Conservation (phyloP, 2,113 vertebrate species). For the Triplophysa rosa region DNA sequence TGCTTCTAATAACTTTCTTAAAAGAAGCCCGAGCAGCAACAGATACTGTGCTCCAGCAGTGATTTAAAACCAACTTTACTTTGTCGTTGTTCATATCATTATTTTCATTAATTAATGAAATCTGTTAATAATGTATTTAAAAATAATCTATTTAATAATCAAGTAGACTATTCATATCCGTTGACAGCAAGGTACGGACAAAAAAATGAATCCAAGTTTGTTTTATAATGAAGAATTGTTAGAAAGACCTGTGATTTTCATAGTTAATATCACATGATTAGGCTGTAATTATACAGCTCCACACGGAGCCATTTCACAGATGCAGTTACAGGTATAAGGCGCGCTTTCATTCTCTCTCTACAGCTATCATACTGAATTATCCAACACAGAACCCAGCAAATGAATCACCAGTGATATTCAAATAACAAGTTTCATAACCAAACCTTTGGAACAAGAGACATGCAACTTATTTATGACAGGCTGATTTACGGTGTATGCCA, state of each 20-base stretch:
- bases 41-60: constrained; percentile 50
- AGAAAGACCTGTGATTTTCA: not conserved
- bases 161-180: not conserved
- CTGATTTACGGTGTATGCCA: no score
- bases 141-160: constrained; percentile 3
- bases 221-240: constrained; percentile 12
- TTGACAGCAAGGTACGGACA: not conserved
- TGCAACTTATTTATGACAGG: not conserved
- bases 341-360: not conserved
- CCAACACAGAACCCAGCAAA: not conserved
- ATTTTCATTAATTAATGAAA: not conserved
- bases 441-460: constrained; percentile 9
- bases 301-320: constrained; percentile 3
- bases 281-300: constrained; percentile 37
- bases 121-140: not conserved
- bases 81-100: not conserved
- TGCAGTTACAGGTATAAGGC: not conserved
- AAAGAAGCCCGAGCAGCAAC: constrained; percentile 43
- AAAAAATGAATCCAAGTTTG: not conserved
- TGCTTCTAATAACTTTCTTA: constrained; percentile 57
- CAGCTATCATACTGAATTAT: constrained; percentile 10
- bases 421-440: not conserved
- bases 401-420: not conserved
- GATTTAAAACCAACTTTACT: constrained; percentile 45
- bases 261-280: constrained; percentile 38